Evolutionary conservation across 2,113 vertebrate species (phyloP), one percentile per base, ranked within the genome.

Genomic region (Marcusenius ussheri): DNA sequence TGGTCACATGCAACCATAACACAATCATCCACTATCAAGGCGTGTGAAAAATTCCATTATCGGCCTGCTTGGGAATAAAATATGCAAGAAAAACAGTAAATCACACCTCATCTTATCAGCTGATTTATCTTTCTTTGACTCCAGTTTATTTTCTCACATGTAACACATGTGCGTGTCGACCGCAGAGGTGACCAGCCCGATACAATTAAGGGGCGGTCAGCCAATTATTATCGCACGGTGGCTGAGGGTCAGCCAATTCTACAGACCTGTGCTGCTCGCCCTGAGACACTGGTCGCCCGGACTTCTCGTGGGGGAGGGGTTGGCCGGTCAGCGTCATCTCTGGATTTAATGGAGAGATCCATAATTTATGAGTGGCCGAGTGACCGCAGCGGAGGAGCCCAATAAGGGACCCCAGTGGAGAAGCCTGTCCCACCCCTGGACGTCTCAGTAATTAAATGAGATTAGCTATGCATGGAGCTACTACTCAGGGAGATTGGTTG

Each of bases 391-490:
- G 94, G 94, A 93, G 91, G 91, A 93, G 95, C 92, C 94, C 92
- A 91, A 93, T 45, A 70, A 92, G 92, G 91, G 91, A 35, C 45
- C 89, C 90, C 88, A 93, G 89, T 91, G 92, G 92, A 92, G 92
- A 91, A 94, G 93, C 92, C 93, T 94, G 94, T 93, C 91, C 93
- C 94, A 95, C 94, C 94, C 95, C 92, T 94, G 93, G 95, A 92
- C 94, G 95, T 92, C 93, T 92, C 91, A 92, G 93, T 95, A 95
- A 96, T 96, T 95, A 95, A 95, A 95, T 93, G 92, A 94, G 95
- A 96, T 96, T 95, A 95, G 93, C 92, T 94, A 95, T 95, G 92
- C 93, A 91, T 94, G 94, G 95, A 95, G 93, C 94, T 94, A 93
- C 94, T 95, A 94, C 93, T 96, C 95, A 94, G 94, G 95, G 93